Evolutionary conservation across 2,797 vertebrate genomes (phyloP).

Genomic region (Dallia pectoralis): DNA sequence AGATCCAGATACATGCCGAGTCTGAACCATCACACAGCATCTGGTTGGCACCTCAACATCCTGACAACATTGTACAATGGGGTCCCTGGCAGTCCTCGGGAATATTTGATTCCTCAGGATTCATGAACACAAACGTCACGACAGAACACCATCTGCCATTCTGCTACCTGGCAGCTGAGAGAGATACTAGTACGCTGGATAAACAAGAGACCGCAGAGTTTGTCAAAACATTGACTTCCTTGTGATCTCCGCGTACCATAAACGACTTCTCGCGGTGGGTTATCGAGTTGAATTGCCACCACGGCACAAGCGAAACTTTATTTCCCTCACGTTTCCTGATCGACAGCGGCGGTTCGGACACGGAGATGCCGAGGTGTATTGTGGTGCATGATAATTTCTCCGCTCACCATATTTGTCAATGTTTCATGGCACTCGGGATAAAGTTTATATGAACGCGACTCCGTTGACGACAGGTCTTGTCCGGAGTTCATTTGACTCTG

Average conservation of each 20-base stretch:
- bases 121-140: not conserved
- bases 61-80: too few relatives aligned
- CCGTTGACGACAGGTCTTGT: not conserved
- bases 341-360: not conserved
- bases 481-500: slow-evolving; percentile 32
- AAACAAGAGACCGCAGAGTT: not conserved
- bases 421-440: not conserved
- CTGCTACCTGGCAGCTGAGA: not conserved
- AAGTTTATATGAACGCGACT: slow-evolving; percentile 13
- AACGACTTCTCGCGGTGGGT: not conserved
- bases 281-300: not conserved
- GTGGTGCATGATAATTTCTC: not conserved
- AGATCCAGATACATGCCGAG: too few relatives aligned
- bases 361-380: not conserved
- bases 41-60: too few relatives aligned
- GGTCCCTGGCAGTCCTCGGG: too few relatives aligned
- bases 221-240: not conserved
- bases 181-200: not conserved
- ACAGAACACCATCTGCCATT: not conserved
- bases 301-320: not conserved
- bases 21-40: not conserved
- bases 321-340: not conserved
- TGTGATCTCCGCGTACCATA: not conserved
- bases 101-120: not conserved
- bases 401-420: not conserved